Percentiles rank a stretch among this genome's conserved stretches.
These are phyloP conservation scores for Elaphurus davidianus DNA, from an alignment of 2,113 vertebrate species.

Conservation along the genomic window DNA sequence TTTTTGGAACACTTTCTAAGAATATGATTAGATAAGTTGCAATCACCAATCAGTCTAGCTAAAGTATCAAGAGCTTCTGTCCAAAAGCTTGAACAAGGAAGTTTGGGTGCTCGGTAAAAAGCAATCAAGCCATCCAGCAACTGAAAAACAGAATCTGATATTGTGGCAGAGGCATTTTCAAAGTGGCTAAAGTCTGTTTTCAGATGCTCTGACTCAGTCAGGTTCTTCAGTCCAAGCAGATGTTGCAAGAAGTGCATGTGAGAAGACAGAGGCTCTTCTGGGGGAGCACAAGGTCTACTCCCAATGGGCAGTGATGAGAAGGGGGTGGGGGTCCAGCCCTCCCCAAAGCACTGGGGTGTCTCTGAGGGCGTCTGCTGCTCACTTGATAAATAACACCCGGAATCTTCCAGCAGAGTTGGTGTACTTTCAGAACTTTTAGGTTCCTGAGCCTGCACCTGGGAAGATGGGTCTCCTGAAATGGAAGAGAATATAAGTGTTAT, in stretches of 20 bases:
- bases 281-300: not conserved
- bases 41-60: slow-evolving; percentile 78
- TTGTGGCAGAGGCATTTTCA: slow-evolving; percentile 76
- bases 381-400: slow-evolving; percentile 82
- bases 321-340: not conserved
- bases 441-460: slow-evolving; percentile 47
- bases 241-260: slow-evolving; percentile 87
- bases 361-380: slow-evolving; percentile 76
- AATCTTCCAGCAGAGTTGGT: slow-evolving; percentile 77
- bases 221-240: slow-evolving; percentile 84
- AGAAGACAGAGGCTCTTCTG: slow-evolving; percentile 61
- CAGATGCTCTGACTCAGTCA: slow-evolving; percentile 65
- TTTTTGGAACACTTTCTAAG: slow-evolving; percentile 80
- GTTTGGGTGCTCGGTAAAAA: slow-evolving; percentile 79
- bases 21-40: slow-evolving; percentile 76
- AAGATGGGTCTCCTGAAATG: slow-evolving; percentile 75
- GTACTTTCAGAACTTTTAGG: slow-evolving; percentile 48
- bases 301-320: slow-evolving; percentile 54
- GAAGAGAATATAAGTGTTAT: slow-evolving; percentile 41
- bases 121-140: slow-evolving; percentile 85
- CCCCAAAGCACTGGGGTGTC: slow-evolving; percentile 44
- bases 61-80: slow-evolving; percentile 81
- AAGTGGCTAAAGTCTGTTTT: slow-evolving; percentile 74
- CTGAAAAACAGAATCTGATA: slow-evolving; percentile 84
- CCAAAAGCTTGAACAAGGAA: slow-evolving; percentile 76